Evolutionary conservation across 2,797 vertebrate genomes (phyloP).

Genomic region (Epinephelus malabaricus): DNA sequence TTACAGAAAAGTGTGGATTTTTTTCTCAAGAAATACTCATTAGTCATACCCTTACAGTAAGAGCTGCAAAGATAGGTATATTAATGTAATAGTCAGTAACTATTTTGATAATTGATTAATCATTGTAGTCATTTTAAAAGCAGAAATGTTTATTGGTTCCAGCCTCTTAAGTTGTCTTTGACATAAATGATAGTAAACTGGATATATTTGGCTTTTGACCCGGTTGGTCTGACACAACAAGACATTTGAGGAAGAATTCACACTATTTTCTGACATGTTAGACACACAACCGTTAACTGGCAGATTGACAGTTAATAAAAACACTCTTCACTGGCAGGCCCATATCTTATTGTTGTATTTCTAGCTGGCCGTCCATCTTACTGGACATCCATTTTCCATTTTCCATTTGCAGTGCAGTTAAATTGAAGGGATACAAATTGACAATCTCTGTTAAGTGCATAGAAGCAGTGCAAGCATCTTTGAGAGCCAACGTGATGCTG

Average conservation of each 20-base stretch:
- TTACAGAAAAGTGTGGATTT: neutral
- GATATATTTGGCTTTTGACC: neutral
- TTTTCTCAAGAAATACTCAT: neutral
- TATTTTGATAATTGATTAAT: neutral
- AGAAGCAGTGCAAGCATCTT: neutral
- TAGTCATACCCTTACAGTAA: neutral
- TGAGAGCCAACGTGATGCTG: neutral
- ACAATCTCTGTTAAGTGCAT: conserved; percentile 1
- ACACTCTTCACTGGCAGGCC: neutral
- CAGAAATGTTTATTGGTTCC: neutral
- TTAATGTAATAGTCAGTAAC: neutral
- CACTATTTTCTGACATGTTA: neutral
- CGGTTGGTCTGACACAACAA: neutral
- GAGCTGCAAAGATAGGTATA: neutral
- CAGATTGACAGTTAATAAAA: neutral
- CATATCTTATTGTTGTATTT: neutral
- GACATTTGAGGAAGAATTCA: neutral
- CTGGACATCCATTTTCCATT: neutral
- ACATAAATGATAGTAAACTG: neutral
- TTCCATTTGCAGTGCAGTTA: neutral
- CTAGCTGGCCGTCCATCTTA: neutral
- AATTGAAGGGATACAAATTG: neutral
- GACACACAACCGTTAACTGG: neutral
- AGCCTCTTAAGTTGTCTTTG: neutral
- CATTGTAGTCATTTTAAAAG: neutral